These are phyloP conservation scores for Cryptocheilus praepositus DNA, from an alignment of 2,888 invertebrate species.

Conservation along the genomic window DNA sequence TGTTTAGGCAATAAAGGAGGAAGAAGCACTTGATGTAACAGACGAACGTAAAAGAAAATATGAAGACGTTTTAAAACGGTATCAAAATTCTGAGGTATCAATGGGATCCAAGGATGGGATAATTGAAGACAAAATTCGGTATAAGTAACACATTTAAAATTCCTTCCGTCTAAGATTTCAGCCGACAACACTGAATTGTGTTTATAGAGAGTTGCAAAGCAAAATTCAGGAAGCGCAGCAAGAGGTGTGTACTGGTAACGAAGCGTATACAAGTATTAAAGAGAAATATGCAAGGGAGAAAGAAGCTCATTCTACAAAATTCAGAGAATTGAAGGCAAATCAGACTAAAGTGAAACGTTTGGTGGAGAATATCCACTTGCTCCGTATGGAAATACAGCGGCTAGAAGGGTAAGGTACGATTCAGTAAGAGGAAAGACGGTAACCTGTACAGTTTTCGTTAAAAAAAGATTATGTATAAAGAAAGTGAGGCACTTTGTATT, in stretches of 20 bases:
- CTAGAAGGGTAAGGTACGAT: conserved; percentile 64
- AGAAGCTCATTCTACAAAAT: conserved; percentile 46
- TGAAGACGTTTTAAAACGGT: conserved; percentile 57
- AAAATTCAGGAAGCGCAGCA: conserved; percentile 50
- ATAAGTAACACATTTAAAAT: conserved; percentile 43
- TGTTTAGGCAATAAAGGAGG: conserved; percentile 43
- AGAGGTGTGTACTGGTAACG: conserved; percentile 44
- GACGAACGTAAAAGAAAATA: conserved; percentile 72
- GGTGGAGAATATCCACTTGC: conserved; percentile 64
- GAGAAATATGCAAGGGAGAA: conserved; percentile 39
- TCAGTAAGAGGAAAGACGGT: conserved; percentile 6
- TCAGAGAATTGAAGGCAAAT: conserved; percentile 42
- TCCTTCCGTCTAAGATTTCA: background rate
- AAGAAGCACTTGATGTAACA: conserved; percentile 28
- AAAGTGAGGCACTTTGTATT: too few species aligned
- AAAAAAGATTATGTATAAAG: too few species aligned
- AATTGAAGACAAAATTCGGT: conserved; percentile 72
- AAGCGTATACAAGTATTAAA: conserved; percentile 44
- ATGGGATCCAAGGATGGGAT: conserved; percentile 52
- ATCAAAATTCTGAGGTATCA: conserved; percentile 48
- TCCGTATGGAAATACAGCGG: conserved; percentile 63
- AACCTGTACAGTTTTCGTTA: too few species aligned
- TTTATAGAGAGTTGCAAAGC: conserved; percentile 45
- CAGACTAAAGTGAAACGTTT: conserved; percentile 64
- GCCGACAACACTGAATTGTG: conserved; percentile 13